Base-by-base conservation (phyloP, 1,140 invertebrate species). In the Galleria mellonella region DNA sequence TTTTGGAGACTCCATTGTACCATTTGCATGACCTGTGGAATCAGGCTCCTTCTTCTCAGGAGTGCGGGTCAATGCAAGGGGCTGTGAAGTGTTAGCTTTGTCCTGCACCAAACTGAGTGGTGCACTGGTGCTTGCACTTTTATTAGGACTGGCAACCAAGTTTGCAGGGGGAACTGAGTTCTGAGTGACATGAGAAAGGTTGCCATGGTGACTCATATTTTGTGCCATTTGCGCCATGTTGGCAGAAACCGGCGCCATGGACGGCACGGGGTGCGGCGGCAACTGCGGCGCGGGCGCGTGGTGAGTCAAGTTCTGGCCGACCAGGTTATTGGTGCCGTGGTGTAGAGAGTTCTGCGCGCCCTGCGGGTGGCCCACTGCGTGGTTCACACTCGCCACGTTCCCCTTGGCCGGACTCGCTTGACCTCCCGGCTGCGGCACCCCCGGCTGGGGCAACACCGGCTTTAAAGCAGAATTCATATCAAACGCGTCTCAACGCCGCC, bases 391-490 rank as follows among this genome's bases (percentile, higher is more conserved):
- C 12, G 74, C 74, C 30, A 77, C 76, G 64, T 75, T 79, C 37
- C 52, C 75, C 56, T 83, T 82, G 7, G 77, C 75, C 38, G 78
- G 82, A 55, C 76, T 83, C 39, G 81, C 47, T 55, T 82, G 79
- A 40, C 75, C 74, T 43, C 70, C 72, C 39, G 81, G 66, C 63
- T 85, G 83, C 46, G 84, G 81, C 40, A 78, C 79, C 46, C 77
- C 83, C 46, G 84, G 68, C 60, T 86, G 72, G 47, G 86, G 67
- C 54, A 88, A 59, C 54, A 83, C 87, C 57, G 88, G 87, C 73
- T 89, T 88, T 72, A 88, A 65, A 65, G 87, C 83, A 70, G 88
- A 87, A 83, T 87, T 89, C 88, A 89, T 88, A 62, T 76, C 65
- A 72, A 58, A 61, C 62, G 62, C 52, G 36, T 53, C 55, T 56